Evolutionary conservation across 2,888 invertebrate genomes (phyloP), one percentile per base, ranked within the genome.

Genomic region (Thera obeliscata): DNA sequence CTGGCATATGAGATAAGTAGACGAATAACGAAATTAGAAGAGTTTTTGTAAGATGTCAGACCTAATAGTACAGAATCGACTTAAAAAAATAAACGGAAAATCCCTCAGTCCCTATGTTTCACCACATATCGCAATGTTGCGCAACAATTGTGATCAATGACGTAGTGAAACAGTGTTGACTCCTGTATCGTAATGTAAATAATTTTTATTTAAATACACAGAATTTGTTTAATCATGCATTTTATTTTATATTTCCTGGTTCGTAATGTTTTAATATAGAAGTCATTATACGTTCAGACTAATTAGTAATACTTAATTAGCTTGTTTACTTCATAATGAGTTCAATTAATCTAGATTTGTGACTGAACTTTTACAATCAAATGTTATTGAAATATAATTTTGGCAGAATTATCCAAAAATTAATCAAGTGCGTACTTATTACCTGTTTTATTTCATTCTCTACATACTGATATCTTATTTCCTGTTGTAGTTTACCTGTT

Each of bases 101-200:
- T 38, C n/a, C 9, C 4, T 48, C 49, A 35, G 8, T 59, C 12
- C 41, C 33, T 54, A 66, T 62, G 60, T 72, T 70, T 73, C 74
- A 64, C 76, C 73, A 74, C 59, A 66, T 75, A 70, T 57, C 52
- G 61, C 66, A 74, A 76, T 60, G 59, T 68, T 64, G 61, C 64
- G 71, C 52, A 74, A 77, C 59, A 50, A 41, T 36, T 55, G 56
- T 8, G 48, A 59, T 63, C 48, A 59, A 46, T 63, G 48, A 61
- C 58, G 61, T 64, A 61, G 46, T 50, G 8, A 8, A 56, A 61
- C 66, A 66, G 56, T 66, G 61, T 65, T 48, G 9, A 52, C 46
- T 50, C 22, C 41, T 50, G 50, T 61, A 62, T 69, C 65, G 69
- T 65, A 22, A 22, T 68, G 69, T 66, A 69, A 69, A 69, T 65